A percentile compares a stretch with the other conserved stretches of the same genome.
Conservation (phyloP, 1,140 invertebrate genomes). For the Drosophila kikkawai region DNA sequence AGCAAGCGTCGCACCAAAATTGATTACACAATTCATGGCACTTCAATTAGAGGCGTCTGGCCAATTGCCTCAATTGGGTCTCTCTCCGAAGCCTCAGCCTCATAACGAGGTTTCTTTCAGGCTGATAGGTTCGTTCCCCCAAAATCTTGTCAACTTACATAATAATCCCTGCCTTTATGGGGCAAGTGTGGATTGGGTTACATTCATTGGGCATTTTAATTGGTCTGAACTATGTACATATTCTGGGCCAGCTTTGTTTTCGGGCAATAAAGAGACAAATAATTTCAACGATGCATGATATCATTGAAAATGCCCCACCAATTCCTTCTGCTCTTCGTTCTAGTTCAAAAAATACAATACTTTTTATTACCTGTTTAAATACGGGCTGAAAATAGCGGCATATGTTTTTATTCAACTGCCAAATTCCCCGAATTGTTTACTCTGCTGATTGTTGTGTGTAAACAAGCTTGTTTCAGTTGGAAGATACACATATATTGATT, state of each 20-base stretch:
- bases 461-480: constrained; percentile 36
- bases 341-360: constrained; percentile 27
- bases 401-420: constrained; percentile 51
- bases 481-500: constrained; percentile 23
- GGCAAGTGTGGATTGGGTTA: constrained; percentile 12
- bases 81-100: constrained; percentile 10
- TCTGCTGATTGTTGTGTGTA: constrained; percentile 30
- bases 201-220: constrained; percentile 50
- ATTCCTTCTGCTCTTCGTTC: constrained; percentile 1
- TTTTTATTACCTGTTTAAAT: constrained; percentile 67
- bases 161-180: constrained; percentile 8
- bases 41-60: constrained; percentile 60
- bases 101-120: constrained; percentile 35
- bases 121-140: constrained; percentile 15
- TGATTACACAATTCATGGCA: constrained; percentile 61
- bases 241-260: constrained; percentile 3
- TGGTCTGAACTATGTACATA: constrained; percentile 15
- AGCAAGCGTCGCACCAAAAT: constrained; percentile 25
- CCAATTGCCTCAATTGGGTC: constrained; percentile 26
- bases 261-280: constrained; percentile 1
- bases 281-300: background rate
- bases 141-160: constrained; percentile 22
- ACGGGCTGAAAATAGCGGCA: constrained; percentile 54
- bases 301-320: constrained; percentile 1
- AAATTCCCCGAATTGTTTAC: constrained; percentile 55